Percentiles rank a stretch among this genome's conserved stretches.
Evolutionary conservation across 1,140 invertebrate species (phyloP).

Genomic region (Polypedilum vanderplanki): DNA sequence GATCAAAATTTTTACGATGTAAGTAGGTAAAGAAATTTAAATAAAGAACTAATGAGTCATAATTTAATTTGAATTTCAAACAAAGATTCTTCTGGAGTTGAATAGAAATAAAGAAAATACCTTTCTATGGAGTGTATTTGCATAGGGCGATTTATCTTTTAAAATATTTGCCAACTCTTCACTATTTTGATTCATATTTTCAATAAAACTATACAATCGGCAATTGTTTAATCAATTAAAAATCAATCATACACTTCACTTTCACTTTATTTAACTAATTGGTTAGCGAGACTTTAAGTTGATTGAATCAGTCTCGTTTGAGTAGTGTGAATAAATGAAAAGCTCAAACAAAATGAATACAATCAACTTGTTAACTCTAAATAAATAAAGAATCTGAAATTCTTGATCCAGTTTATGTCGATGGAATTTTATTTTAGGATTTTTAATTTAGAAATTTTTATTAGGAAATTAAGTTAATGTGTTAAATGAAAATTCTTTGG

Average conservation of each 20-base stretch:
- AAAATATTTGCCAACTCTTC: not conserved
- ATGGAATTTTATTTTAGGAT: no score
- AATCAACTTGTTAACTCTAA: no score
- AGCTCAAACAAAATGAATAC: no score
- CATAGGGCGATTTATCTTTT: not conserved
- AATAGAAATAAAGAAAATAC: not conserved
- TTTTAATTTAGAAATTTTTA: no score
- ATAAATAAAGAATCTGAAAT: no score
- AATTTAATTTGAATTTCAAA: not conserved
- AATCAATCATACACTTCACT: not conserved
- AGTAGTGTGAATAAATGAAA: not conserved
- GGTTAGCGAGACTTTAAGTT: not conserved
- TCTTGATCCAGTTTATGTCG: no score
- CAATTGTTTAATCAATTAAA: no score
- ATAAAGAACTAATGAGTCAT: no score
- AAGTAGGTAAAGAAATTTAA: no score
- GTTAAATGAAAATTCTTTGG: no score
- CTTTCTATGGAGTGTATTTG: not conserved
- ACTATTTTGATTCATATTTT: not conserved
- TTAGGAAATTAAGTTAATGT: no score
- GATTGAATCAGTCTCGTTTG: not conserved
- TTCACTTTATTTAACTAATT: not conserved
- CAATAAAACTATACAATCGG: not conserved
- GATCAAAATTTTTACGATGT: no score
- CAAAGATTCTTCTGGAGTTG: not conserved